These are phyloP conservation scores for Thalassophryne amazonica DNA, from an alignment of 2,797 vertebrate species.

Conservation along the genomic window DNA sequence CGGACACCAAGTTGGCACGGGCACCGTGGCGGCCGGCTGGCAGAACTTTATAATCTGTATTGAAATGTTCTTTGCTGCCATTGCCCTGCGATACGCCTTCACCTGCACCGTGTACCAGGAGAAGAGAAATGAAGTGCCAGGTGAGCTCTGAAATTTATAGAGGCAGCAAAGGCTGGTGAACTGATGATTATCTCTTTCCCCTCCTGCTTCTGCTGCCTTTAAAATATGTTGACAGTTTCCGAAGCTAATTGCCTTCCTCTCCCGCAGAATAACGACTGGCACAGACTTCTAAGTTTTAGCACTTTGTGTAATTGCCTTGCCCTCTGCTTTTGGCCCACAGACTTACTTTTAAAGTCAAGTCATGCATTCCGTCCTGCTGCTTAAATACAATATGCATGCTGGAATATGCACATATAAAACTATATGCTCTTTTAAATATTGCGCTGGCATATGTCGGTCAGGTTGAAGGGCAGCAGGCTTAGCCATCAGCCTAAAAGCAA, in stretches of 20 bases:
- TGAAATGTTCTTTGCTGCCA: constrained; percentile 93
- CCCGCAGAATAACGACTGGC: constrained; percentile 2
- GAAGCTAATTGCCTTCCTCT: constrained; percentile 22
- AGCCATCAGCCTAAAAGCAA: background rate
- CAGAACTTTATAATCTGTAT: constrained; percentile 97
- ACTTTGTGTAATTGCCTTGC: constrained; percentile 5
- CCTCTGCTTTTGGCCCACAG: background rate
- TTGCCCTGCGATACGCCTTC: constrained; percentile 91
- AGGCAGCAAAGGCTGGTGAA: background rate
- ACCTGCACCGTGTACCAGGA: constrained; percentile 88
- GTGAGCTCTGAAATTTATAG: constrained; percentile 60
- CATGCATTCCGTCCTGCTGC: background rate
- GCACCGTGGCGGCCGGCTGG: constrained; percentile 92
- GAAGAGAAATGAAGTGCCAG: constrained; percentile 85
- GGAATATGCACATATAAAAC: background rate
- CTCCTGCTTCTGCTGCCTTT: background rate
- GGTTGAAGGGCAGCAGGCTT: constrained; percentile 2
- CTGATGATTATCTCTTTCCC: background rate
- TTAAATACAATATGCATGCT: background rate
- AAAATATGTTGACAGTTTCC: constrained; percentile 7
- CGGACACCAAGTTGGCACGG: constrained; percentile 85
- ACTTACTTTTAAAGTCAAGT: background rate
- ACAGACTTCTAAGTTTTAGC: constrained; percentile 3
- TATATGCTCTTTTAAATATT: background rate
- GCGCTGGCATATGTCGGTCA: background rate